Base-by-base conservation (phyloP, 2,797 vertebrate genomes). In the Myripristis jacobus region DNA sequence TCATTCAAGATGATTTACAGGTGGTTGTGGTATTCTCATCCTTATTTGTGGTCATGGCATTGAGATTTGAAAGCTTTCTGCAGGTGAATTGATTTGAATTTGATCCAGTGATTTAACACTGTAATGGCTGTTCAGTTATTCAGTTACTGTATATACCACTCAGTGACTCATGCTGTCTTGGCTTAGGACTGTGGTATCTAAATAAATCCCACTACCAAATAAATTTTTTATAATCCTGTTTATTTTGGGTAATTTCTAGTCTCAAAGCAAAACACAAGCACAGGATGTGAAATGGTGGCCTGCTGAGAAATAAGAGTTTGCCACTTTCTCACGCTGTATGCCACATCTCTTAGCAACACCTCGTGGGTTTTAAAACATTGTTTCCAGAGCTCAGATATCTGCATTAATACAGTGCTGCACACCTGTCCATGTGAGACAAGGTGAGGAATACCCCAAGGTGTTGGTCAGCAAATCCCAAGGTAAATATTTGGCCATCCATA, bases 401-500 rank as follows among this genome's bases (percentile, higher is more conserved):
- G 41, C 15, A 43, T 16, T 3, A 43, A 43, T 15, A 43, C 16
- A 10, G 31, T 25, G 60, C 16, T 41, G 57, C 25, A 66, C 27
- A 31, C 69, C 65, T 46, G 43, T 74, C 52, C 79, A 87, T 9
- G 70, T 81, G 78, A 80, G 12, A 31, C 24, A 48, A 21, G 47
- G 11, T 46, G 78, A 83, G 67, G 79, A 85, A 64, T 36, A 36
- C 50, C 27, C 44, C 3, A n/a, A 21, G 58, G 44, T 41, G 73
- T 74, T 9, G 56, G 86, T 91, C 91, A 90, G 89, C 89, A 78
- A 43, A 82, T 88, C 81, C 84, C 65, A 24, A 57, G 34, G 54
- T 70, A 80, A 68, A 74, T 31, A 0, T 43, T 43, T 44, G 59
- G 25, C 22, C 55, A 46, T 81, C 64, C 77, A 55, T 79, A 79